These are phyloP conservation scores for Istiophorus platypterus DNA, from an alignment of 2,113 vertebrate genomes.

Conservation along the genomic window DNA sequence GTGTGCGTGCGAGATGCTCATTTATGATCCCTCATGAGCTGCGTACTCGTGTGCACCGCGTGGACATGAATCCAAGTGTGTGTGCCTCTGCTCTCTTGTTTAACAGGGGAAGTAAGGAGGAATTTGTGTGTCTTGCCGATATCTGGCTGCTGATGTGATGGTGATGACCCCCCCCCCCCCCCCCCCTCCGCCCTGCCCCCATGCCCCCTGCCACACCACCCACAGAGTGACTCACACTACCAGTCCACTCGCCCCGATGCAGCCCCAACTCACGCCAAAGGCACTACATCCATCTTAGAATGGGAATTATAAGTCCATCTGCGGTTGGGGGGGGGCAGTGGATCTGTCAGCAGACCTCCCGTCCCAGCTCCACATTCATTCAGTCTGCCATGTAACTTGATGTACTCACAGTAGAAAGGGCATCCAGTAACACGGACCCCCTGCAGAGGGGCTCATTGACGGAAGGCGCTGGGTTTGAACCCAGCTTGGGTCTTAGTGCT, in stretches of 20 bases:
- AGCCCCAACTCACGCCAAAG: slow-evolving; percentile 12
- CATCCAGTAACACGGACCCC: too few species aligned
- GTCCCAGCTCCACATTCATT: slow-evolving; percentile 3
- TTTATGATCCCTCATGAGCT: background rate
- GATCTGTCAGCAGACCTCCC: slow-evolving; percentile 46
- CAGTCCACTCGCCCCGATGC: slow-evolving; percentile 33
- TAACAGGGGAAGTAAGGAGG: background rate
- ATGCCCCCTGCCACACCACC: too few species aligned
- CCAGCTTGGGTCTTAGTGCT: background rate
- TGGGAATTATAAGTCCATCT: slow-evolving; percentile 30
- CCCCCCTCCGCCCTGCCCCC: background rate
- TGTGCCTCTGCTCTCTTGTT: background rate
- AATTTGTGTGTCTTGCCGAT: background rate
- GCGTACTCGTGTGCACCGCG: background rate
- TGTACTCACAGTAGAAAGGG: too few species aligned
- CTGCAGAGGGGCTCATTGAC: background rate
- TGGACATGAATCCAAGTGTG: background rate
- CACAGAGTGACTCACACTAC: slow-evolving; percentile 39
- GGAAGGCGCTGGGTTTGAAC: background rate
- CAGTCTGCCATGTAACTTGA: background rate
- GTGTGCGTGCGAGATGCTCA: background rate
- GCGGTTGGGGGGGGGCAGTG: slow-evolving; percentile 1
- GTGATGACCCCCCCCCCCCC: slow-evolving; percentile 14
- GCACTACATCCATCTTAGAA: slow-evolving; percentile 47
- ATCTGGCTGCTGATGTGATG: slow-evolving; percentile 28